A percentile compares a stretch with the other conserved stretches of the same genome.
Conservation (phyloP, 2,797 vertebrate species). For the Typhlichthys eigenmanni region DNA sequence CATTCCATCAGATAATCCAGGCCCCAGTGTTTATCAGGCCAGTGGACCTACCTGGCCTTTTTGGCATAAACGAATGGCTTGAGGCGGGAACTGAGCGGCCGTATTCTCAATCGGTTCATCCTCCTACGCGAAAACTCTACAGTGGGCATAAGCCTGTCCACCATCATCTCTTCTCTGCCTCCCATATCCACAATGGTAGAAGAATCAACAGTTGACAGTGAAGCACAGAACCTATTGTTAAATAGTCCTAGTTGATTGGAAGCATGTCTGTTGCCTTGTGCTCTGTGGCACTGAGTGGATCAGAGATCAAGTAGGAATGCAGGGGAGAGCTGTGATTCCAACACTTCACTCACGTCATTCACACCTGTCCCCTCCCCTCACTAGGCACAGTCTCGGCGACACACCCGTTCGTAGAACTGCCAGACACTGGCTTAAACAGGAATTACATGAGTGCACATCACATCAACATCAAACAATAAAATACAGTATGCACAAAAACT, state of each 20-base stretch:
- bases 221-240: slow-evolving; percentile 37
- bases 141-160: slow-evolving; percentile 36
- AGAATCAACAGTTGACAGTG: slow-evolving; percentile 45
- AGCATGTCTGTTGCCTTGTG: slow-evolving; percentile 25
- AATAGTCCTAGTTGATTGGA: slow-evolving; percentile 20
- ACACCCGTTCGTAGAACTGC: slow-evolving; percentile 35
- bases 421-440: slow-evolving; percentile 19
- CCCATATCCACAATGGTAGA: slow-evolving; percentile 55
- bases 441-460: slow-evolving; percentile 6
- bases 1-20: neutral
- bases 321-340: slow-evolving; percentile 31
- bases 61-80: slow-evolving; percentile 33
- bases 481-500: neutral
- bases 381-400: slow-evolving; percentile 14
- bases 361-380: slow-evolving; percentile 61
- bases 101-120: slow-evolving; percentile 48
- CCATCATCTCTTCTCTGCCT: slow-evolving; percentile 60
- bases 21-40: neutral
- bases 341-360: slow-evolving; percentile 41
- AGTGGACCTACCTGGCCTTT: slow-evolving; percentile 61
- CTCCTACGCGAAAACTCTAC: slow-evolving; percentile 43
- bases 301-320: slow-evolving; percentile 39
- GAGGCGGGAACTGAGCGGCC: neutral
- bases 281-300: slow-evolving; percentile 1
- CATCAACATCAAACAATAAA: slow-evolving; percentile 1